Conservation (phyloP, 2,797 vertebrate genomes). For the Cirrhinus mrigala region DNA sequence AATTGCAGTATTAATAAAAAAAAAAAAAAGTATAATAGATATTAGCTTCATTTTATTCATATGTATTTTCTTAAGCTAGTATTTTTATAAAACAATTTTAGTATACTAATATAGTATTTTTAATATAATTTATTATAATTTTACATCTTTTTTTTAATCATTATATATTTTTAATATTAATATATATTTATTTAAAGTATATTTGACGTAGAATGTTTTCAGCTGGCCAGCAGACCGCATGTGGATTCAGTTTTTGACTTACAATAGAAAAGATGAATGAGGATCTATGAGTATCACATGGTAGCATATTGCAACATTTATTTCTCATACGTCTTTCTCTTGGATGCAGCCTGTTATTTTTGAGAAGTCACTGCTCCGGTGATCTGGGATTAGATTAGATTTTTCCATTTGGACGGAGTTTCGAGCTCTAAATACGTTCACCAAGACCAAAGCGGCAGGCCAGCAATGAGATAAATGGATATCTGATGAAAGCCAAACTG, state of each 20-base stretch:
- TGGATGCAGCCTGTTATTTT: neutral
- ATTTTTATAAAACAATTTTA: neutral
- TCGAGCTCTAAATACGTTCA: constrained; percentile 6
- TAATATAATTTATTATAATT: too few species aligned
- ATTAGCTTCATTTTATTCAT: neutral
- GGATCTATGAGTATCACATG: neutral
- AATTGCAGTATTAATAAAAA: too few species aligned
- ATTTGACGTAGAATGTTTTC: neutral
- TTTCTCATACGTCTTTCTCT: neutral
- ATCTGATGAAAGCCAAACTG: constrained; percentile 27
- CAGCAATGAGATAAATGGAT: constrained; percentile 41
- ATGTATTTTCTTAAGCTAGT: neutral
- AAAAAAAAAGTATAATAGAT: too few species aligned
- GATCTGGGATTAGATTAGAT: neutral
- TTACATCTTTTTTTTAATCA: too few species aligned
- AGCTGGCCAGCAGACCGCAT: neutral
- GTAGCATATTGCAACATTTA: neutral
- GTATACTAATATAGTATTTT: too few species aligned
- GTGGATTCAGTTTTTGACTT: neutral
- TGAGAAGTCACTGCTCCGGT: constrained; percentile 2
- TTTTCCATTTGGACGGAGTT: neutral
- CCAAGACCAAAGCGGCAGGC: neutral
- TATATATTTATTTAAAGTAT: neutral
- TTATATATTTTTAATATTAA: too few species aligned
- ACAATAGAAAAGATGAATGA: neutral